Evolutionary conservation across 2,797 vertebrate genomes (phyloP).

Genomic region (Myotis myotis): DNA sequence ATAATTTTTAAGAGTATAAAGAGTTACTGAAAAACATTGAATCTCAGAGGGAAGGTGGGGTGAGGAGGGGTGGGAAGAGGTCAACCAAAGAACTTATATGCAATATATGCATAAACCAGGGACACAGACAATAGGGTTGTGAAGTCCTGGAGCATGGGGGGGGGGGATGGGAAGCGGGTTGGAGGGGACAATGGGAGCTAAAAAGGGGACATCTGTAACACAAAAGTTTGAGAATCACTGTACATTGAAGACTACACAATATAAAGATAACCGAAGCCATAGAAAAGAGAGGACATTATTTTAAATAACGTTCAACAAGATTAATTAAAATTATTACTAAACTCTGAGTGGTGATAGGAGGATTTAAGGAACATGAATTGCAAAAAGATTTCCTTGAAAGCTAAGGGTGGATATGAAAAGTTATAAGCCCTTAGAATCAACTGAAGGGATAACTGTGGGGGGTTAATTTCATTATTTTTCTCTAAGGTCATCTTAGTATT

Average conservation of each 20-base stretch:
- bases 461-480: background rate
- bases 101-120: too few species aligned
- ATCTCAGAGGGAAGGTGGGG: too few species aligned
- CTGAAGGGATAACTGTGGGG: background rate
- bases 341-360: background rate
- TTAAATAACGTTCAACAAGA: background rate
- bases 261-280: background rate
- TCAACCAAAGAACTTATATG: too few species aligned
- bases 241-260: background rate
- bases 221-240: background rate
- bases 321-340: background rate
- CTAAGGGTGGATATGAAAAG: background rate
- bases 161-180: too few species aligned
- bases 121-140: too few species aligned
- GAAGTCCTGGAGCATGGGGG: too few species aligned
- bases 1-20: background rate
- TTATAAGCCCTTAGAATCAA: background rate
- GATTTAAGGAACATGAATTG: background rate
- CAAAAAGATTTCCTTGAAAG: background rate
- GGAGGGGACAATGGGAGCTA: too few species aligned
- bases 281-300: background rate
- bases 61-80: too few species aligned
- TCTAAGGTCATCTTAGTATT: background rate
- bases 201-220: too few species aligned
- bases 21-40: background rate